Percentiles rank a stretch among this genome's conserved stretches.
phyloP scores from a whole-genome alignment of 2,888 invertebrate species.

The Pherbina coryleti region DNA sequence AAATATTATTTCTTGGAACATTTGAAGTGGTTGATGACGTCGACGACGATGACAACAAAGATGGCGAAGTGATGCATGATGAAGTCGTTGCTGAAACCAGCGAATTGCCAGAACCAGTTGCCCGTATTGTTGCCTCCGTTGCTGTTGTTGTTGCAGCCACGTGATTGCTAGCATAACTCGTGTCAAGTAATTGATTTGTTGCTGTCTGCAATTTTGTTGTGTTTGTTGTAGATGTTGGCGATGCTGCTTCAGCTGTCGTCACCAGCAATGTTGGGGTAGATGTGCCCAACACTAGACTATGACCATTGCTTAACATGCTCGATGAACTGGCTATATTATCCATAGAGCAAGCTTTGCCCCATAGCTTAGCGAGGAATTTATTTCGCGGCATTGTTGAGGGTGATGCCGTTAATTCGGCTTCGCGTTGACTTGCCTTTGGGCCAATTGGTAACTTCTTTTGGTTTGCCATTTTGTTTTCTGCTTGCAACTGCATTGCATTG shows the following conservation, averaged over 20 bases:
- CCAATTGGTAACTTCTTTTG: not conserved
- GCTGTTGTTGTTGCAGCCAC: constrained; percentile 15
- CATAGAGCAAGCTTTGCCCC: constrained; percentile 71
- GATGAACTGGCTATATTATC: constrained; percentile 68
- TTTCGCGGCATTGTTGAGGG: constrained; percentile 51
- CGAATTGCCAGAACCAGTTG: not conserved
- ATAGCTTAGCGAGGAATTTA: constrained; percentile 71
- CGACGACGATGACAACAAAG: constrained; percentile 5
- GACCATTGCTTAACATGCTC: constrained; percentile 22
- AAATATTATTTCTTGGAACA: constrained; percentile 40
- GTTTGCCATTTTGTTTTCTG: constrained; percentile 8
- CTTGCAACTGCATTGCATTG: constrained; percentile 44
- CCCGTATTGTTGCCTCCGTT: not conserved
- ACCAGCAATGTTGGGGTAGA: constrained; percentile 25
- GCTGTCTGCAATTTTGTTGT: constrained; percentile 34
- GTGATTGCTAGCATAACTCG: not conserved
- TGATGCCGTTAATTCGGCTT: constrained; percentile 9
- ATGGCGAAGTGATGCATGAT: not conserved
- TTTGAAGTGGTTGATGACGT: constrained; percentile 20
- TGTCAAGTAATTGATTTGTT: constrained; percentile 39
- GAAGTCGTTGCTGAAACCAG: not conserved
- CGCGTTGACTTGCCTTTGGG: too few species aligned
- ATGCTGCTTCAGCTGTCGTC: constrained; percentile 21
- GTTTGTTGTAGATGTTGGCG: constrained; percentile 6
- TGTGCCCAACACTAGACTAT: constrained; percentile 26